Evolutionary conservation across 2,888 invertebrate genomes (phyloP).

Genomic region (Lasius platythorax): DNA sequence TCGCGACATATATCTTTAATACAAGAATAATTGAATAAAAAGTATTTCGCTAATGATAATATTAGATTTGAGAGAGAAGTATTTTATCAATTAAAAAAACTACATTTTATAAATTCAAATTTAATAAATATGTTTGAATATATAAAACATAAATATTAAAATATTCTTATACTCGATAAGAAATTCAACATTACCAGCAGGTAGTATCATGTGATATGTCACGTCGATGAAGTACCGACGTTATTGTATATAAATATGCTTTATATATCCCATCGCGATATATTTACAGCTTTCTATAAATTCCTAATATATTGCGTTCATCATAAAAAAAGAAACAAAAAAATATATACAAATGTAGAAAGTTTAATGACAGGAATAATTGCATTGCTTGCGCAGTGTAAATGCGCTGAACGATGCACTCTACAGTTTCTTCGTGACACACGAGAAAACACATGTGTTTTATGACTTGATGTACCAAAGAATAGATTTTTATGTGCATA

Average conservation of each 20-base stretch:
- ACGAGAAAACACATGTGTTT: slow-evolving; percentile 42
- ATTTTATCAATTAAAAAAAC: neutral
- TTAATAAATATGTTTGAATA: neutral
- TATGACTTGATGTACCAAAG: neutral
- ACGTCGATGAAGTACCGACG: slow-evolving; percentile 5
- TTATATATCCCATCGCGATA: neutral
- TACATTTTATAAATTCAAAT: slow-evolving; percentile 5
- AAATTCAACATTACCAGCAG: slow-evolving; percentile 12
- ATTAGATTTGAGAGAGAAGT: neutral
- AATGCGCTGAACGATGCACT: slow-evolving; percentile 59
- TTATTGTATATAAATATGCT: neutral
- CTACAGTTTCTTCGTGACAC: slow-evolving; percentile 54
- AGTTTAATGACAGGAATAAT: slow-evolving; percentile 31
- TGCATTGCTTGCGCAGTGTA: slow-evolving; percentile 25
- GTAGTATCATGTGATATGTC: neutral
- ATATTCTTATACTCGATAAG: neutral
- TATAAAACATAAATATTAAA: neutral
- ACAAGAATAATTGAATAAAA: neutral
- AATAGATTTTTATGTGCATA: slow-evolving; percentile 44
- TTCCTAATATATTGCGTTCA: neutral
- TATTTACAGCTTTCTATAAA: neutral
- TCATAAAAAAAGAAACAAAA: neutral
- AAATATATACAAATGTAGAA: neutral
- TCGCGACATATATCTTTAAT: neutral
- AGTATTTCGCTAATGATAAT: neutral